Base-by-base conservation (phyloP, 2,888 invertebrate genomes). In the Limnephilus auricula region DNA sequence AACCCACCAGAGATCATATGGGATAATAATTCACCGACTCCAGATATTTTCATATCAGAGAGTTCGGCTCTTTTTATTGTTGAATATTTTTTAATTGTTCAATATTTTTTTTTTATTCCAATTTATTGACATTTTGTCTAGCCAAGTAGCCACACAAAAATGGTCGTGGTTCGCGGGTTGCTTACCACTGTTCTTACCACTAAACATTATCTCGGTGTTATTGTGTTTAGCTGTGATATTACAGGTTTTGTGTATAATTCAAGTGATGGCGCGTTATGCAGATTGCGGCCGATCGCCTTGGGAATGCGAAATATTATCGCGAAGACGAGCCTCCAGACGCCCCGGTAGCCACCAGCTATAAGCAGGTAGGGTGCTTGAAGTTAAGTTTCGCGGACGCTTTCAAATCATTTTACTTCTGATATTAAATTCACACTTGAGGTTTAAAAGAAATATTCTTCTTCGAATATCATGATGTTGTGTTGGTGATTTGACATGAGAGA, bases 181-280 rank as follows among this genome's bases (percentile, higher is more conserved):
- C 32, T n/a, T 12, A 4, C 10, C n/a, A n/a, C 2, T 84, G 84
- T 18, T 40, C 18, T 31, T 9, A 15, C 12, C 32, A 15, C 4
- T 15, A 82, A 37, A 84, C 40, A 40, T 86, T 10, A 2, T 86
- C n/a, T n/a, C 18, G 32, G 25, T 50, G 50, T 86, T 30, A 15
- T 87, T 50, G 25, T 87, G 87, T 87, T 87, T 31, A 31, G 65
- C 45, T 87, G 65, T 65, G 65, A 87, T 87, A 87, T 50, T 87
- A 89, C 89, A n/a, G 89, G 89, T 89, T 87, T 87, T 87, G 15
- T n/a, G 79, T n/a, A 79, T 89, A 89, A 37, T 89, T 40, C 37
- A 34, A 34, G 78, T 31, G 34, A 78, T 82, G 37, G 89, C 34
- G 40, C 37, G 79, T n/a, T 89, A 79, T 79, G 89, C 65, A 89